Base-by-base conservation (phyloP, 2,888 invertebrate genomes). In the Drosophila rellima region DNA sequence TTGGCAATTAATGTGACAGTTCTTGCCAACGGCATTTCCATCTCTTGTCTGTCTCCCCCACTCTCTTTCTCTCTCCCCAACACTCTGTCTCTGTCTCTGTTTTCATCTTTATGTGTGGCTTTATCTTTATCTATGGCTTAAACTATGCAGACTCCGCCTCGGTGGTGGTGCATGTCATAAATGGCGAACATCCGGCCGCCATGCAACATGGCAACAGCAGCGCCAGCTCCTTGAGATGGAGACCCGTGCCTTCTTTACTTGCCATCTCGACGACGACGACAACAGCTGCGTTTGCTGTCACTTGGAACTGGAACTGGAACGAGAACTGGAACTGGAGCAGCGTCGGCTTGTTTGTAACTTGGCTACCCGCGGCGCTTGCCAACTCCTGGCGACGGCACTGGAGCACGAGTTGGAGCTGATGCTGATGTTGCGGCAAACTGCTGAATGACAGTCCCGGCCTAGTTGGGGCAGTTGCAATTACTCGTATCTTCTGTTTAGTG, bases 121-220 rank as follows among this genome's bases (percentile, higher is more conserved):
- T 33, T 48, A 35, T 42, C 26, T 61, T 52, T 42, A 45, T 69
- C 51, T 50, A 55, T 60, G 64, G 59, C 55, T 44, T 45, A 50
- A 44, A 35, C 54, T 23, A 63, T 52, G 52, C 95, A 93, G 96
- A 96, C 92, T 95, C 96, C 60, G 96, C 96, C 67, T 96, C 96
- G 82, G 96, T 97, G 84, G 95, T 96, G 88, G 96, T 96, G 68
- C 96, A 96, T 93, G 96, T 96, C 84, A 94, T 96, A 87, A 96
- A 96, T 91, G 96, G 96, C 88, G 95, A 94, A 93, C 93, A 95
- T 78, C 95, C 95, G 74, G 95, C 95, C 8, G 95, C 95, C 51
- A 95, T 95, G 95, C 95, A 95, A 83, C 93, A 93, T 80, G 93
- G 92, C 75, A 92, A 92, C 81, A 92, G 92, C 84, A 92, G 91